Base-by-base conservation (phyloP, 2,888 invertebrate species). In the Xanthia togata region DNA sequence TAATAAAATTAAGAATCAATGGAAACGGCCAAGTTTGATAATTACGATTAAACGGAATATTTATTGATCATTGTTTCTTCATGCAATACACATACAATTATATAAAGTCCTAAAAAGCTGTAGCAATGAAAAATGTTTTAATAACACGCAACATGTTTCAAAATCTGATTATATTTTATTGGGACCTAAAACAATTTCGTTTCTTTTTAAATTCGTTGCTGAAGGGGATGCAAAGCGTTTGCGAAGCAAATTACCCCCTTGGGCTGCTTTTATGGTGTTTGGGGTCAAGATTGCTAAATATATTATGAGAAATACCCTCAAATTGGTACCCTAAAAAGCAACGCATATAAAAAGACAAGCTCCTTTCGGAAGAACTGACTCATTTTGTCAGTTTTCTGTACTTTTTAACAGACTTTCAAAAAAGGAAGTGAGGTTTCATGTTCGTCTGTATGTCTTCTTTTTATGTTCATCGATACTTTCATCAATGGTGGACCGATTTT, bases 221-320 rank as follows among this genome's bases (percentile, higher is more conserved):
- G 68, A 62, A 71, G 71, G 85, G 82, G 73, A 74, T 71, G 85
- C 78, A 74, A 83, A 85, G 57, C 64, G 82, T 47, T 72, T 78
- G 73, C 68, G 76, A 55, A 68, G 76, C 35, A 70, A 78, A 85
- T 82, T 67, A 38, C 65, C 4, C 82, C 65, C 86, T 74, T 63
- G 82, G 83, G 83, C 47, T 38, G 62, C 50, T 70, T 82, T 83
- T 72, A 85, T 70, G 55, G 62, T 72, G 50, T 70, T 78, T 50
- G 69, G 83, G 78, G 73, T 72, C 86, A 74, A 78, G 60, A 82
- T 82, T 50, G 86, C 69, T 65, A 71, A 78, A 74, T 83, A 63
- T 72, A 72, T 82, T 74, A 85, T 74, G 59, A 26, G 55, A 73
- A 72, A 62, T 85, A 72, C 71, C 64, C 68, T 55, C 17, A 77